These are phyloP conservation scores for Peromyscus californicus DNA, from an alignment of 2,113 vertebrate genomes.

Conservation along the genomic window DNA sequence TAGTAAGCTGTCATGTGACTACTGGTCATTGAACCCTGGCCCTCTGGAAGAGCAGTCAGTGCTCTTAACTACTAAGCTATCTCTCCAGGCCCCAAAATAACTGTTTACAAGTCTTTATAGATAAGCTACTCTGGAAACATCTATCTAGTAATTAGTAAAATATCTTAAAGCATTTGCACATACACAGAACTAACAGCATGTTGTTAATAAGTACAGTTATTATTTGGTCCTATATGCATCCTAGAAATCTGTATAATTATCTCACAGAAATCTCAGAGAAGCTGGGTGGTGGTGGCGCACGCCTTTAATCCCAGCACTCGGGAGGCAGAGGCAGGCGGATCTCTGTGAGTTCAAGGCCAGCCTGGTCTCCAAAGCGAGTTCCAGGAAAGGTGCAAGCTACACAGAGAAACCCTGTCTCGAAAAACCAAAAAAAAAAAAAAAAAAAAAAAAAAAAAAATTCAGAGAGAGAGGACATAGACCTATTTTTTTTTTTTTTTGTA, in stretches of 20 bases:
- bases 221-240: neutral
- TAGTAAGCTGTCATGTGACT: neutral
- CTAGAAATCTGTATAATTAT: neutral
- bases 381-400: too few relatives aligned
- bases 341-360: too few relatives aligned
- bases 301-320: too few relatives aligned
- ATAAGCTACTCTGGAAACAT: neutral
- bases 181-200: neutral
- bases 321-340: too few relatives aligned
- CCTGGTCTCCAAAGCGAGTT: too few relatives aligned
- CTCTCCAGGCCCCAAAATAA: neutral
- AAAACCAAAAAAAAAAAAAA: too few relatives aligned
- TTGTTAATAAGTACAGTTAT: neutral
- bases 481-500: neutral
- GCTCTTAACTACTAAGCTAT: neutral
- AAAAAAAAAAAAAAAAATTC: too few relatives aligned
- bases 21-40: neutral
- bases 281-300: too few relatives aligned
- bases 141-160: constrained; percentile 12
- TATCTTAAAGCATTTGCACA: neutral
- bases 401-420: too few relatives aligned
- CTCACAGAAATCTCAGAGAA: neutral
- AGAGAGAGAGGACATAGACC: too few relatives aligned
- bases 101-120: neutral
- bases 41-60: neutral